Percentiles rank a stretch among this genome's conserved stretches.
phyloP scores from a whole-genome alignment of 1,140 invertebrate genomes.

The Venustaconcha ellipsiformis region DNA sequence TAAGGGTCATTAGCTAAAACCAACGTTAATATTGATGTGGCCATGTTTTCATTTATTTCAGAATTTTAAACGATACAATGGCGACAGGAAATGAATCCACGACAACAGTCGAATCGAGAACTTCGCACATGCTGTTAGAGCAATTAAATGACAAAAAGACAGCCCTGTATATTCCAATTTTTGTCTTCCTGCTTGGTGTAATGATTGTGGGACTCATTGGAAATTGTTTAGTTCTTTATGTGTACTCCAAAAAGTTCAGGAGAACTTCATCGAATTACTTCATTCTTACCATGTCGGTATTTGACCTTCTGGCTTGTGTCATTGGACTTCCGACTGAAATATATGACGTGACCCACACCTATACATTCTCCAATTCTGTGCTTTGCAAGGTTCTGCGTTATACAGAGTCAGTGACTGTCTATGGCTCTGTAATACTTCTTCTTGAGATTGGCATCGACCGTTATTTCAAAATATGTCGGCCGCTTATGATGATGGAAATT shows the following conservation, averaged over 20 bases:
- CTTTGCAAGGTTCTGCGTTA: conserved; percentile 47
- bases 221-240: conserved; percentile 51
- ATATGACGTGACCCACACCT: conserved; percentile 50
- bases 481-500: conserved; percentile 46
- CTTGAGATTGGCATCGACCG: conserved; percentile 55
- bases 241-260: conserved; percentile 47
- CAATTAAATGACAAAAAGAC: conserved; percentile 37
- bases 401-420: conserved; percentile 43
- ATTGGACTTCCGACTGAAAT: conserved; percentile 54
- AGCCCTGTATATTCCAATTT: conserved; percentile 46
- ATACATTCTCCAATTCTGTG: conserved; percentile 49
- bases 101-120: too few relatives aligned
- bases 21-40: too few relatives aligned
- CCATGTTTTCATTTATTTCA: too few relatives aligned
- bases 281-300: conserved; percentile 54
- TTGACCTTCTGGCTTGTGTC: conserved; percentile 53
- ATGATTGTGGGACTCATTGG: conserved; percentile 49
- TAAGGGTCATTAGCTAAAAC: too few relatives aligned
- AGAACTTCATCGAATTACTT: conserved; percentile 56
- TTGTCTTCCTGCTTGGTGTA: conserved; percentile 43
- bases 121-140: conserved; percentile 5
- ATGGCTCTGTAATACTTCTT: conserved; percentile 48
- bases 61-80: too few relatives aligned
- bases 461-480: conserved; percentile 56
- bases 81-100: too few relatives aligned